Conservation (phyloP, 2,888 invertebrate species). For the Clivina fossor region DNA sequence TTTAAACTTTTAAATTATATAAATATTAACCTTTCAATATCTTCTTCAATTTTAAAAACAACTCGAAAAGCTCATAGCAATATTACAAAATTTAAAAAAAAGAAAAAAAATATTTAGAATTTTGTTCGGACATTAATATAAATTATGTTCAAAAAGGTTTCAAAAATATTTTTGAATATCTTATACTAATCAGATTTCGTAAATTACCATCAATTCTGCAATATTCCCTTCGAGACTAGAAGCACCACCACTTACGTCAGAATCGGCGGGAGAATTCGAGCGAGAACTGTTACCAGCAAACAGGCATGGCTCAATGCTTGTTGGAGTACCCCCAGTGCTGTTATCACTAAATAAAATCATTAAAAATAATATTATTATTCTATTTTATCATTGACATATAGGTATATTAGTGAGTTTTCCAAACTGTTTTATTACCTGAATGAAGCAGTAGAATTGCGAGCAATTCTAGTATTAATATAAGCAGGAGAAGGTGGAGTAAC, state of each 20-base stretch:
- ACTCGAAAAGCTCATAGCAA: conserved; percentile 13
- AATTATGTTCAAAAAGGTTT: too few relatives aligned
- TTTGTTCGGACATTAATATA: too few relatives aligned
- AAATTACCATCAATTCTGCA: conserved; percentile 60
- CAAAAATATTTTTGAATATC: too few relatives aligned
- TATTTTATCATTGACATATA: conserved; percentile 5
- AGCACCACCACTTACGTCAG: conserved; percentile 60
- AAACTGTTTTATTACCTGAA: too few relatives aligned
- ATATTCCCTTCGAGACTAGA: conserved; percentile 57
- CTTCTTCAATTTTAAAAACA: too few relatives aligned
- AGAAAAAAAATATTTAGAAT: conserved; percentile 21
- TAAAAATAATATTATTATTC: neutral
- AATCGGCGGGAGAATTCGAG: conserved; percentile 60
- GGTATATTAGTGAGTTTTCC: too few relatives aligned
- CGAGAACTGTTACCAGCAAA: conserved; percentile 54
- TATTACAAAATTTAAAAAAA: conserved; percentile 7
- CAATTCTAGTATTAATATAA: conserved; percentile 13
- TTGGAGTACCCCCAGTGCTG: conserved; percentile 55
- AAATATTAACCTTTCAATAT: too few relatives aligned
- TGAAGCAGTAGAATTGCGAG: conserved; percentile 18
- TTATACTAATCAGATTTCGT: conserved; percentile 9
- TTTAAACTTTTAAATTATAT: too few relatives aligned
- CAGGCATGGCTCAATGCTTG: conserved; percentile 53
- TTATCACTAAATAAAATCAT: conserved; percentile 55
- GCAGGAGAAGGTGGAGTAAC: conserved; percentile 22